Base-by-base conservation (phyloP, 2,888 invertebrate genomes). In the Pteria penguin region DNA sequence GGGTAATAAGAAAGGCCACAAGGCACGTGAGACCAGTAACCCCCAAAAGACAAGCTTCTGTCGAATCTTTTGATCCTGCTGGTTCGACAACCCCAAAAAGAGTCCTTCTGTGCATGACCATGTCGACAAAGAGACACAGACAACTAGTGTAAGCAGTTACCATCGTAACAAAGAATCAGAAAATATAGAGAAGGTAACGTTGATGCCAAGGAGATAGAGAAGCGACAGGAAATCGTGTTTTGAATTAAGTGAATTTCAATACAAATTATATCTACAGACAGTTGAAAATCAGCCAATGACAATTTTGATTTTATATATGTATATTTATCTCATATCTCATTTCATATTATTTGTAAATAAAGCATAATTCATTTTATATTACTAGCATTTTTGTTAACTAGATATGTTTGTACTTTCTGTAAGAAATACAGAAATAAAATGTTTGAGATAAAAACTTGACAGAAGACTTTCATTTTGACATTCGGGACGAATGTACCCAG, bases 401-500 rank as follows among this genome's bases (percentile, higher is more conserved):
- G n/a, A n/a, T n/a, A n/a, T n/a, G n/a, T n/a, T n/a, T n/a, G n/a
- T n/a, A n/a, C n/a, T 32, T 33, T 62, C 31, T 31, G 22, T 62
- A 14, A 31, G 31, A 4, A 31, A 14, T 31, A 29, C 31, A 29
- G 61, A 8, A 61, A 29, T 2, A 2, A 61, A 29, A 61, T 11
- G 4, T 8, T 22, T 32, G n/a, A n/a, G n/a, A n/a, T n/a, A n/a
- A n/a, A n/a, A n/a, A n/a, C n/a, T n/a, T n/a, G n/a, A n/a, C n/a
- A n/a, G n/a, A n/a, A n/a, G n/a, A n/a, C 11, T 63, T 33, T n/a
- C 24, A 24, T 32, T 33, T 29, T 63, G n/a, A 32, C 63, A 63
- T 63, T 31, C 33, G 36, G 63, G 63, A 63, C 36, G 63, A 18
- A 63, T 63, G 63, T 63, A 31, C 31, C 0, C 33, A 24, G 33